Evolutionary conservation across 1,140 invertebrate species (phyloP).

Genomic region (Calycopis cecrops): DNA sequence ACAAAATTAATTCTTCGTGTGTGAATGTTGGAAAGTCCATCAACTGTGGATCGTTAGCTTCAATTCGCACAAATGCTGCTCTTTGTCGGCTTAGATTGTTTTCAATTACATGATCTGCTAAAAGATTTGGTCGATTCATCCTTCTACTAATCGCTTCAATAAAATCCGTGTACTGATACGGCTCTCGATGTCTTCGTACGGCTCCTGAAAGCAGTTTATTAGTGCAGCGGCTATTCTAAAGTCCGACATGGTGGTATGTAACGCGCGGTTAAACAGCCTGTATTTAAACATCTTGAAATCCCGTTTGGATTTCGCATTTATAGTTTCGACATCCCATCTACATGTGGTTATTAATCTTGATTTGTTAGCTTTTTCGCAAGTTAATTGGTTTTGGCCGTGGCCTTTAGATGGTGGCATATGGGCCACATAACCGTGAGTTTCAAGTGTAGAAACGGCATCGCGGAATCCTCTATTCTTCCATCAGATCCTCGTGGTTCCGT

Average conservation of each 20-base stretch:
- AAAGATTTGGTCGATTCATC: constrained; percentile 8
- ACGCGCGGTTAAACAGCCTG: background rate
- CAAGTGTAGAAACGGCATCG: background rate
- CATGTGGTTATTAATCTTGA: background rate
- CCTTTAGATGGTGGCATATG: constrained; percentile 12
- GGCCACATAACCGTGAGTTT: background rate
- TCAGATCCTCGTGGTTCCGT: no score
- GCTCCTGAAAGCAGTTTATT: constrained; percentile 12
- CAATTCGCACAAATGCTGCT: background rate
- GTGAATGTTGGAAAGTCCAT: background rate
- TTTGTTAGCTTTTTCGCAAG: background rate
- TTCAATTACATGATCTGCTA: constrained; percentile 7
- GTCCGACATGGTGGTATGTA: constrained; percentile 12
- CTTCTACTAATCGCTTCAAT: constrained; percentile 3
- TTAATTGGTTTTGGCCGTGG: background rate
- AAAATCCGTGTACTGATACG: constrained; percentile 1
- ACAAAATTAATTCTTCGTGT: background rate
- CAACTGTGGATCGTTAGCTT: background rate
- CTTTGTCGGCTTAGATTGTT: constrained; percentile 1
- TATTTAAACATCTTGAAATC: background rate
- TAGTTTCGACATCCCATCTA: constrained; percentile 3
- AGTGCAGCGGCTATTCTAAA: constrained; percentile 8
- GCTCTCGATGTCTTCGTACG: constrained; percentile 9
- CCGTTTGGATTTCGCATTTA: background rate
- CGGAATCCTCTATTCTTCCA: constrained; percentile 5